Evolutionary conservation across 2,113 vertebrate species (phyloP).

Genomic region (Cochlearius cochlearius): DNA sequence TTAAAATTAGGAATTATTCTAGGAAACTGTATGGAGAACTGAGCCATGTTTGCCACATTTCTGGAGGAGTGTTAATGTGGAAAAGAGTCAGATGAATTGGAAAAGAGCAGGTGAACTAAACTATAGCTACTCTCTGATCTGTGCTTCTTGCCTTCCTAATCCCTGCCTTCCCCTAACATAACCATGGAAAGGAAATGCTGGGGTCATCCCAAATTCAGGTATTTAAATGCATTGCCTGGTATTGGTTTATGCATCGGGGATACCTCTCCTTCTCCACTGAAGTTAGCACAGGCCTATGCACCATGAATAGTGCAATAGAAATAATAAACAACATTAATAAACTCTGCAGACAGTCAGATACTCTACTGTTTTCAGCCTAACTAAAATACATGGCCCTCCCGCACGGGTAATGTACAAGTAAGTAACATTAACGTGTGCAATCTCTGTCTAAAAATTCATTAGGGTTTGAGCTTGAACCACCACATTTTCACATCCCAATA

Average conservation of each 20-base stretch:
- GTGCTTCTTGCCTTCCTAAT: not conserved
- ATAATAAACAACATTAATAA: not conserved
- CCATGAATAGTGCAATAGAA: not conserved
- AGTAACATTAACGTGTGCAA: not conserved
- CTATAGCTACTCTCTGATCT: not conserved
- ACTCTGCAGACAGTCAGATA: not conserved
- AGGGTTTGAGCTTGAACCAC: not conserved
- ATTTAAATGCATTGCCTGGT: not conserved
- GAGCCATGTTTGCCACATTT: not conserved
- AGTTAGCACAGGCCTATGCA: not conserved
- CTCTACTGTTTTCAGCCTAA: not conserved
- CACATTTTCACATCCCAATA: not conserved
- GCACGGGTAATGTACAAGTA: not conserved
- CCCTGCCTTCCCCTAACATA: not conserved
- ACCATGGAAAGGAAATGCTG: not conserved
- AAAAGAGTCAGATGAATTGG: not conserved
- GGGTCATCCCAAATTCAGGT: not conserved
- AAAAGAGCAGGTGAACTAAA: not conserved
- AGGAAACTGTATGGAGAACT: not conserved
- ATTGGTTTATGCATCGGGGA: not conserved
- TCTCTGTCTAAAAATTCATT: not conserved
- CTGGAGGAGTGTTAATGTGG: not conserved
- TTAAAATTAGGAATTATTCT: not conserved
- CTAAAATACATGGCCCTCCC: not conserved
- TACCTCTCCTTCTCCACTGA: not conserved